Base-by-base conservation (phyloP, 1,140 invertebrate genomes). In the Portunus trituberculatus region DNA sequence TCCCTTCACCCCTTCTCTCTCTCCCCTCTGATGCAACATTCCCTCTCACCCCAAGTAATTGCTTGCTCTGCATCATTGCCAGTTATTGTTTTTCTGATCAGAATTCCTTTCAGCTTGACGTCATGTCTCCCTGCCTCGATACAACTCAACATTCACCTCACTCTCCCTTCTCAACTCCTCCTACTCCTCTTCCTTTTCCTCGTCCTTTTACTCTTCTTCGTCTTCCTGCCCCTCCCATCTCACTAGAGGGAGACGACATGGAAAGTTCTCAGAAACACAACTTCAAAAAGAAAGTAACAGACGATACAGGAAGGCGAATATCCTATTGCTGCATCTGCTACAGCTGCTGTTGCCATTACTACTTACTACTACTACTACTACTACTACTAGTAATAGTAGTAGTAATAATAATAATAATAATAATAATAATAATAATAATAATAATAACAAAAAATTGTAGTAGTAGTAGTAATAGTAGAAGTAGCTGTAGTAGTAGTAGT, bases 31-130 rank as follows among this genome's bases (percentile, higher is more conserved):
- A 31, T 28, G 28, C 67, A 76, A 76, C 67, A 76, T 76, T 76
- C 67, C n/a, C 67, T 76, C 67, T 52, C 28, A 91, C 45, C 52
- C 46, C 45, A 14, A 29, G 45, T 52, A 48, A 46, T 91, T 52
- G 28, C 89, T 91, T 48, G 28, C 46, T 25, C 25, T 46, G 7
- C 31, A n/a, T 12, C 29, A 20, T 76, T 39, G 28, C 32, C 32
- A 67, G 91, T 67, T 29, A 20, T 46, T 48, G 45, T 29, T 48
- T 52, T 91, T 45, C 45, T 91, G 45, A 46, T 91, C 89, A 48
- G 12, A 29, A 29, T 91, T 52, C 46, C 45, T n/a, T 46, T 45
- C 32, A n/a, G 32, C 7, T 10, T 52, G 28, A 46, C 46, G 28
- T 52, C 45, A 46, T 32, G 28, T 14, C 45, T 32, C 52, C 45